Evolutionary conservation across 2,113 vertebrate species (phyloP).

Genomic region (Ammodytes dubius): DNA sequence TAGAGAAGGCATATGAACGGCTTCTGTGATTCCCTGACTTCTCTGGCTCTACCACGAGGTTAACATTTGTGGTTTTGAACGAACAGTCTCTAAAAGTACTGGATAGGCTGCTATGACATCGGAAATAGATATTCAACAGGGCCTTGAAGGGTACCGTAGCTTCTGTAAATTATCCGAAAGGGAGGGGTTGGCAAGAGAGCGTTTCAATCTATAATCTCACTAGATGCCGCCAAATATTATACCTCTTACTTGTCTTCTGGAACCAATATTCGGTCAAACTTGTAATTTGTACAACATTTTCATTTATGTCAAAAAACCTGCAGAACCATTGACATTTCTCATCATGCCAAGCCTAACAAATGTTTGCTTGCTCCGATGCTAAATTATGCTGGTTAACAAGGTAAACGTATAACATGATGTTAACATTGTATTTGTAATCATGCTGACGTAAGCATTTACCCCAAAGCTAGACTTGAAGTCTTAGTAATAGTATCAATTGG

Average conservation of each 20-base stretch:
- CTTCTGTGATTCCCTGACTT: not conserved
- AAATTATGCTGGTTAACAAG: not conserved
- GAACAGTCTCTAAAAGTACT: not conserved
- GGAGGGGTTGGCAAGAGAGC: too few relatives aligned
- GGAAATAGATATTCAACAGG: too few relatives aligned
- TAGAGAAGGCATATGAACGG: too few relatives aligned
- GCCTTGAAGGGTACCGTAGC: too few relatives aligned
- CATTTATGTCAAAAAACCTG: not conserved
- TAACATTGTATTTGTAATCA: not conserved
- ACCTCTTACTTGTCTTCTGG: not conserved
- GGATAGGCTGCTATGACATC: too few relatives aligned
- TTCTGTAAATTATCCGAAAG: too few relatives aligned
- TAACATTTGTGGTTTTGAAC: not conserved
- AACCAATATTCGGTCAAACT: not conserved
- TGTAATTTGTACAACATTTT: not conserved
- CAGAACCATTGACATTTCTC: not conserved
- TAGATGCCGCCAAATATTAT: too few relatives aligned
- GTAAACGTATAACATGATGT: not conserved
- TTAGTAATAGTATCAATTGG: not conserved
- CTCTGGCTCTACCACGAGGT: not conserved
- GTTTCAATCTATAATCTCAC: too few relatives aligned
- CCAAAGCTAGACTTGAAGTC: not conserved
- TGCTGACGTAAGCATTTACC: not conserved
- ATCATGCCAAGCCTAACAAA: not conserved
- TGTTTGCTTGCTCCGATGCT: not conserved